Conservation (phyloP, 2,888 invertebrate species). For the Tubiluchus corallicola region DNA sequence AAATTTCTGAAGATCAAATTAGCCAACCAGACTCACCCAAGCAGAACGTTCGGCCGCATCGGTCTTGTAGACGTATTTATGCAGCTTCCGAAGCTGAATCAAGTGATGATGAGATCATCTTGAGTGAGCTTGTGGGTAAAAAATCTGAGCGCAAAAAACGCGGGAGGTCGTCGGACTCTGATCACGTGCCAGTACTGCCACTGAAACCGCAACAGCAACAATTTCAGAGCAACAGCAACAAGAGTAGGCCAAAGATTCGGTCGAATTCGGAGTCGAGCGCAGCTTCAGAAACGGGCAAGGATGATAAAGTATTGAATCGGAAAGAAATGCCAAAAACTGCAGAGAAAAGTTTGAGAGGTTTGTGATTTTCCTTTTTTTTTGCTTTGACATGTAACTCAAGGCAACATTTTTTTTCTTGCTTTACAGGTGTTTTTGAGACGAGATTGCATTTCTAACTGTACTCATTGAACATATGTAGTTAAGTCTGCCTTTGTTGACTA, state of each 20-base stretch:
- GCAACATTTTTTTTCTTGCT: too few species aligned
- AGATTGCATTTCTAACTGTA: too few species aligned
- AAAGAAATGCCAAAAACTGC: constrained; percentile 1
- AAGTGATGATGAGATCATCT: background rate
- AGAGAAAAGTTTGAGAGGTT: background rate
- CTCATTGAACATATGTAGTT: too few species aligned
- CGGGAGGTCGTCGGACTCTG: too few species aligned
- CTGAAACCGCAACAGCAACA: background rate
- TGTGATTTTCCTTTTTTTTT: too few species aligned
- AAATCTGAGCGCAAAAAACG: background rate
- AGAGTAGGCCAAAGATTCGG: background rate
- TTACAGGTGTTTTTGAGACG: too few species aligned
- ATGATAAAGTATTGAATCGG: background rate
- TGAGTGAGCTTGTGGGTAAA: background rate
- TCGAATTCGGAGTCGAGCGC: background rate
- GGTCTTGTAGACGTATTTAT: background rate
- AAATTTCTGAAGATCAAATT: too few species aligned
- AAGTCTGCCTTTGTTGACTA: too few species aligned
- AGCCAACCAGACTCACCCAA: background rate
- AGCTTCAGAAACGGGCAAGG: background rate
- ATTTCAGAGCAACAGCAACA: background rate
- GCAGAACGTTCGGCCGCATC: background rate
- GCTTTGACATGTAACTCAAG: too few species aligned
- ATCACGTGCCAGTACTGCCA: too few species aligned
- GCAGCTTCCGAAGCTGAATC: background rate